Conservation (phyloP, 2,888 invertebrate genomes). For the Odontomyia ornata region DNA sequence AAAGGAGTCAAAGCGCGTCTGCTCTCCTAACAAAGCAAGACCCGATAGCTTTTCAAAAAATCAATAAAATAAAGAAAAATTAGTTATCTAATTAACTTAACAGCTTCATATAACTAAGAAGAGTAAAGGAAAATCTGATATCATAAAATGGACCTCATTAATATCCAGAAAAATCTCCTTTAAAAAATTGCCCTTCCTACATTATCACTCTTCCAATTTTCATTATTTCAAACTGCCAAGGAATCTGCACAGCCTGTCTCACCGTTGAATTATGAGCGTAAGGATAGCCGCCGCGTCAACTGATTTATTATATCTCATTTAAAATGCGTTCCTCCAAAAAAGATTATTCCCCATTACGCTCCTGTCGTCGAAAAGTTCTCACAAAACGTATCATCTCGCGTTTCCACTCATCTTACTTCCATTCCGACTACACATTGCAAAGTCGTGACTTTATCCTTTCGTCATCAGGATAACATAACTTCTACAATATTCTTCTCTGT, state of each 20-base stretch:
- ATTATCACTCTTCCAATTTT: constrained; percentile 7
- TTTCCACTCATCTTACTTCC: background rate
- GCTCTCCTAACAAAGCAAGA: too few relatives aligned
- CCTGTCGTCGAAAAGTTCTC: background rate
- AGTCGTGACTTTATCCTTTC: constrained; percentile 19
- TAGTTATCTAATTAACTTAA: too few relatives aligned
- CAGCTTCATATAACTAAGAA: too few relatives aligned
- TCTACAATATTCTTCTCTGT: constrained; percentile 4
- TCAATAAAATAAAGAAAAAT: too few relatives aligned
- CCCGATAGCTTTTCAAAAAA: too few relatives aligned
- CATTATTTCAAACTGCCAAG: background rate
- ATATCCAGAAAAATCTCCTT: too few relatives aligned
- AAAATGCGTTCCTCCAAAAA: constrained; percentile 46
- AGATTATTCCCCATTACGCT: constrained; percentile 21
- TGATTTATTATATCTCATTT: constrained; percentile 48
- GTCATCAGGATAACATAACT: constrained; percentile 20
- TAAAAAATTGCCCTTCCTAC: background rate
- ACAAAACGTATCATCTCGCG: background rate
- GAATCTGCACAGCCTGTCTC: background rate
- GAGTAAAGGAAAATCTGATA: too few relatives aligned
- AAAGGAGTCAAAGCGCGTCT: too few relatives aligned
- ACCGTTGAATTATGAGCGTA: background rate
- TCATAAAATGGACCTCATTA: too few relatives aligned
- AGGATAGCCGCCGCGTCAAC: constrained; percentile 22
- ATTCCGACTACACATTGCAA: background rate